Conservation (phyloP, 2,113 vertebrate genomes). For the Sceloporus tristichus region DNA sequence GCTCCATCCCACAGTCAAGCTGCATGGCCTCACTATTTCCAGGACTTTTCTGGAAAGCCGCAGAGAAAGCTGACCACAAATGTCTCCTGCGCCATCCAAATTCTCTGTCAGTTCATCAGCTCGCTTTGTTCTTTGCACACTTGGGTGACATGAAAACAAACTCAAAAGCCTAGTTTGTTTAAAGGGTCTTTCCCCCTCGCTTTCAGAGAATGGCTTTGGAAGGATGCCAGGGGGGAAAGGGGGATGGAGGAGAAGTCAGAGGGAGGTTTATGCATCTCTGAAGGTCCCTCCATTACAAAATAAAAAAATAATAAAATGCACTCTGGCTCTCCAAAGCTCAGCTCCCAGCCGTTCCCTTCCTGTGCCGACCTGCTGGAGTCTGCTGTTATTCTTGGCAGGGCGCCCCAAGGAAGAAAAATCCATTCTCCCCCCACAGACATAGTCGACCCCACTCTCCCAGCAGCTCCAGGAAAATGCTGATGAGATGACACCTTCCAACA, state of each 20-base stretch:
- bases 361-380: conserved; percentile 96
- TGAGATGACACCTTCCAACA: conserved; percentile 86
- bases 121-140: background rate
- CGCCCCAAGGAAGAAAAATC: conserved; percentile 83
- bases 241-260: conserved; percentile 4
- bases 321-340: conserved; percentile 83
- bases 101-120: background rate
- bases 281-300: conserved; percentile 79
- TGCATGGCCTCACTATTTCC: background rate
- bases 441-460: conserved; percentile 43
- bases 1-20: background rate
- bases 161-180: conserved; percentile 54
- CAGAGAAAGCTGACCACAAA: background rate
- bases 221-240: background rate
- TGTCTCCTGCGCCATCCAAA: background rate
- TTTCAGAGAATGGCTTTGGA: conserved; percentile 23
- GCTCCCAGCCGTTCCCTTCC: conserved; percentile 89
- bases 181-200: conserved; percentile 17
- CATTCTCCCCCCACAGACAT: background rate
- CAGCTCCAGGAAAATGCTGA: conserved; percentile 81
- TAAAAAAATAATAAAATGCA: conserved; percentile 76
- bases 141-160: conserved; percentile 42
- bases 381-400: conserved; percentile 91
- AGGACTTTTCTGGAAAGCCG: background rate
- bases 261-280: conserved; percentile 80